Evolutionary conservation across 2,888 invertebrate species (phyloP), one percentile per base, ranked within the genome.

Genomic region (Ecliptopera silaceata): DNA sequence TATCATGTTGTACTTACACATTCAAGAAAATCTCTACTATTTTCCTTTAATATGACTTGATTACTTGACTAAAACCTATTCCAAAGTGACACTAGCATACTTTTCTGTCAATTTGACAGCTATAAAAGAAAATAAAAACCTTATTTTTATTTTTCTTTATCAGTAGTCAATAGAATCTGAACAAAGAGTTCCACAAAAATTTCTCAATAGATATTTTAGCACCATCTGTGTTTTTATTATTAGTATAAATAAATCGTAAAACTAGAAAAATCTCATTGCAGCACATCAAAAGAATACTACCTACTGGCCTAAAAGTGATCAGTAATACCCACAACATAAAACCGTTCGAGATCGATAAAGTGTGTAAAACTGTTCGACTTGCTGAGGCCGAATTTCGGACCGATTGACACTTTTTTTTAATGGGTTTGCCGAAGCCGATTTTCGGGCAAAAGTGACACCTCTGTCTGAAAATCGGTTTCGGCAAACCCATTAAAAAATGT

Each of bases 241-340:
- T 8, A 22, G 41, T 47, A 42, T 15, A 41, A 38, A 44, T 55
- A 44, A 45, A 45, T 49, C 49, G 55, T 55, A 48, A 48, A 53
- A 47, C 20, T 44, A 13, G 12, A 45, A 49, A 56, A 55, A 50
- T 49, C 41, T 41, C 36, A 36, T n/a, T 20, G 32, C 29, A 18
- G 47, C 39, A 55, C 49, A 56, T 56, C 56, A 56, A 56, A 50
- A 29, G 47, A 55, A 49, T 55, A 38, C 32, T 44, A n/a, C n/a
- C 49, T 55, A 49, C 48, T 49, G 49, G 17, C 39, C 56, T 44
- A 56, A 56, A 49, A 56, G 49, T 45, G 49, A 56, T 50, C 56
- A 49, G 20, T 56, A 55, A 54, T 54, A 47, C 47, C 48, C 55
- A 38, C 48, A 55, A 22, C 49, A 41, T 50, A 50, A 56, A 56